Evolutionary conservation across 2,888 invertebrate genomes (phyloP), one percentile per base, ranked within the genome.

Genomic region (Caradrina clavipalpis): DNA sequence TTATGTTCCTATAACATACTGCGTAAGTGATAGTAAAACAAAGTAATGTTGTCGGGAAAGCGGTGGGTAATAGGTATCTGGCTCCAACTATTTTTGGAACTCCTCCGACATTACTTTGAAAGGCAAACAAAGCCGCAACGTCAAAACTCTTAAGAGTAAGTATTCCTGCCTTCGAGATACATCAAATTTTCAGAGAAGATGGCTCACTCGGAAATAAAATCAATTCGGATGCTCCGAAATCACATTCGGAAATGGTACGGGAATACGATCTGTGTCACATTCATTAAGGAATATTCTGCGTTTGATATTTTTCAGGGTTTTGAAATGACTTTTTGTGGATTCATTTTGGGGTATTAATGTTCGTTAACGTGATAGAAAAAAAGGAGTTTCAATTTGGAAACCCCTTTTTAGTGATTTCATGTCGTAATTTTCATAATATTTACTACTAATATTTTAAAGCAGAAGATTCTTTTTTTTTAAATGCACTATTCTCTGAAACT

Each of bases 251-350:
- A 64, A 77, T 65, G 35, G 15, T 21, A 55, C 57, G 47, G 50
- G 22, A 65, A 75, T 55, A n/a, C 39, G 47, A 69, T 75, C 54
- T 45, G 55, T 39, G 51, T 62, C 61, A 69, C 53, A 39, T 63
- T 73, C 79, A 76, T 77, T 75, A 77, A 13, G 45, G 51, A 57
- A 77, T 69, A 62, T 75, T 58, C 57, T 39, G n/a, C 63, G 51
- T 65, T 68, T 45, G 42, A 61, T 69, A 64, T 68, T 77, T 67
- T 55, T 65, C 51, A 42, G 15, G 21, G 11, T 21, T 21, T 7
- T 19, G 11, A 19, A 26, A 53, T 61, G 53, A 17, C n/a, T 54
- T 69, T 59, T 55, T 50, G 13, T 17, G 6, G 4, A 51, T 57
- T 57, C 17, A 22, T 45, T 50, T 21, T 59, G n/a, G 0, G 15